These are phyloP conservation scores for Pantherophis alleghaniensis DNA, from an alignment of 2,797 vertebrate species.

Conservation along the genomic window DNA sequence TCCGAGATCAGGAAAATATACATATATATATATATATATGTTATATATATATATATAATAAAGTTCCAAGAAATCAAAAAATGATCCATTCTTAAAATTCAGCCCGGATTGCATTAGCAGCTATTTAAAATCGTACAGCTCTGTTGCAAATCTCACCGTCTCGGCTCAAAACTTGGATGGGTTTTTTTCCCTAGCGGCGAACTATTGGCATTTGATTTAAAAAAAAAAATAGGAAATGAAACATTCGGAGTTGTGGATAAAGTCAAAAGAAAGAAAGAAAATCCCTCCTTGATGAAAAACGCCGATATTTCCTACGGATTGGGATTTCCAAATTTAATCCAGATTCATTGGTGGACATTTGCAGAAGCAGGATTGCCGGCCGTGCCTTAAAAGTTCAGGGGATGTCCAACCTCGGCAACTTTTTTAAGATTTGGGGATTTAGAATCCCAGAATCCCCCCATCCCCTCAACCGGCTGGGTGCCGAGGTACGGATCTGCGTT, in stretches of 20 bases:
- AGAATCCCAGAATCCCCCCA: background rate
- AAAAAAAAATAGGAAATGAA: background rate
- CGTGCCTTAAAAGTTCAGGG: background rate
- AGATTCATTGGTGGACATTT: background rate
- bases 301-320: background rate
- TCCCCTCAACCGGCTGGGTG: background rate
- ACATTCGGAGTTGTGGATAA: background rate
- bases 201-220: background rate
- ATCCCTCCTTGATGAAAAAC: too few species aligned
- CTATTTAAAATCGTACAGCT: conserved; percentile 8
- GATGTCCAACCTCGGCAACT: background rate
- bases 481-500: background rate
- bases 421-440: background rate
- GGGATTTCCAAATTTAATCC: too few species aligned
- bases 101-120: conserved; percentile 13
- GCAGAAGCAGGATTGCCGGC: background rate
- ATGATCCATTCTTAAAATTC: conserved; percentile 6
- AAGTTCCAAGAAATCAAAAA: conserved; percentile 20
- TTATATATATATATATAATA: background rate
- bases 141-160: background rate
- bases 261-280: background rate
- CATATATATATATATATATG: background rate
- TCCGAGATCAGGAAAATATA: background rate
- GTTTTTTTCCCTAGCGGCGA: background rate
- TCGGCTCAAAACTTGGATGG: background rate